Evolutionary conservation across 2,888 invertebrate genomes (phyloP), one percentile per base, ranked within the genome.

Genomic region (Colletes collaris): DNA sequence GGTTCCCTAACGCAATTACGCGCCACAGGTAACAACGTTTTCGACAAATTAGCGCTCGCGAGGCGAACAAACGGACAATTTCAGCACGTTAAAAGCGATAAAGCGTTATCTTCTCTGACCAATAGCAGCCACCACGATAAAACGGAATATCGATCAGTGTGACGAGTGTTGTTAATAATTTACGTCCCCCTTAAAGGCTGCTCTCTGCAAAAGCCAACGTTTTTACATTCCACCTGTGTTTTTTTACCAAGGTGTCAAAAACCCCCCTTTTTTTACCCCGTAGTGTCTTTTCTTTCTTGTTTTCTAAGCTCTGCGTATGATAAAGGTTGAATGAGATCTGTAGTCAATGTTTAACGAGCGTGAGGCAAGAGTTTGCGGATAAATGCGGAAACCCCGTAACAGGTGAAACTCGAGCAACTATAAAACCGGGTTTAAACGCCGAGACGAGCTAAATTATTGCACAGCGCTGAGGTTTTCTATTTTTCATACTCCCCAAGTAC

Each of bases 31-130:
- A 66, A 72, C 46, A 46, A 46, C 44, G 8, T 46, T 46, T 46
- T 46, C 10, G 8, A 46, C 35, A 64, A 64, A 75, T 75, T 59
- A 72, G 49, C 40, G 75, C 10, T 13, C 11, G 40, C 46, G 37
- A 40, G 7, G 59, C 27, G 46, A 37, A 60, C 74, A 76, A 74
- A 74, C 74, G 75, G 53, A 66, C 65, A 66, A 76, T 74, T 74
- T 35, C 46, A 46, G 44, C 49, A 44, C 37, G 65, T 66, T 50
- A 66, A 76, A 73, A 53, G 59, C 50, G 52, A 11, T n/a, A 11
- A 50, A 64, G 16, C 52, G 55, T 73, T 73, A 60, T 52, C 70
- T 19, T 52, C 19, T 5, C 16, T 44, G 35, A 71, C n/a, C 44
- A 50, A 50, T 63, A 11, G 44, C 10, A 46, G 46, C 10, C 27